Evolutionary conservation across 2,888 invertebrate genomes (phyloP).

Genomic region (Euzophera pinguis): DNA sequence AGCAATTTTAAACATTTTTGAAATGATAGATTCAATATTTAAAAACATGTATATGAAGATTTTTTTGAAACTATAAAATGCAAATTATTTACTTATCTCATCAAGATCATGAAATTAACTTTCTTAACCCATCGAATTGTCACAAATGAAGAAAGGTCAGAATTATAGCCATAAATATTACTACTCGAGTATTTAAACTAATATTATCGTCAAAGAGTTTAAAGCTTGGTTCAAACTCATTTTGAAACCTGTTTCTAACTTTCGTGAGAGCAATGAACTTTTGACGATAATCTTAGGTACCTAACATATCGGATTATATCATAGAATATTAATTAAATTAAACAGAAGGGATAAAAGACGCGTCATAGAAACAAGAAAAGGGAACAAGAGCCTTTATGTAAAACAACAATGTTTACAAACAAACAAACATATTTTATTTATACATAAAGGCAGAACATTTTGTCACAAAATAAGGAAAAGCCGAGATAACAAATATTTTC

Average conservation of each 20-base stretch:
- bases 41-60: no score
- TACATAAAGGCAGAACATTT: neutral
- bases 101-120: no score
- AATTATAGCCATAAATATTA: no score
- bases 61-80: no score
- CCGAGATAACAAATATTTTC: neutral
- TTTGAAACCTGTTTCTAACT: neutral
- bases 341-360: neutral
- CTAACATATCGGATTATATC: neutral
- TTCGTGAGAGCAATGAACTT: constrained; percentile 1
- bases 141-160: no score
- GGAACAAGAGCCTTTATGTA: neutral
- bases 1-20: no score
- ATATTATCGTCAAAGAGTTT: no score
- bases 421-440: neutral
- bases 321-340: neutral
- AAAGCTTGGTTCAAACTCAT: no score
- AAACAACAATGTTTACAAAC: neutral
- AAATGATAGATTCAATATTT: no score
- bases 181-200: no score
- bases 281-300: constrained; percentile 2
- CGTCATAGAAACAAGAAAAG: neutral
- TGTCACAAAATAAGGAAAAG: neutral
- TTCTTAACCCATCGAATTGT: no score
- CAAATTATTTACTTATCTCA: no score